Evolutionary conservation across 2,888 invertebrate species (phyloP).

Genomic region (Deilephila elpenor): DNA sequence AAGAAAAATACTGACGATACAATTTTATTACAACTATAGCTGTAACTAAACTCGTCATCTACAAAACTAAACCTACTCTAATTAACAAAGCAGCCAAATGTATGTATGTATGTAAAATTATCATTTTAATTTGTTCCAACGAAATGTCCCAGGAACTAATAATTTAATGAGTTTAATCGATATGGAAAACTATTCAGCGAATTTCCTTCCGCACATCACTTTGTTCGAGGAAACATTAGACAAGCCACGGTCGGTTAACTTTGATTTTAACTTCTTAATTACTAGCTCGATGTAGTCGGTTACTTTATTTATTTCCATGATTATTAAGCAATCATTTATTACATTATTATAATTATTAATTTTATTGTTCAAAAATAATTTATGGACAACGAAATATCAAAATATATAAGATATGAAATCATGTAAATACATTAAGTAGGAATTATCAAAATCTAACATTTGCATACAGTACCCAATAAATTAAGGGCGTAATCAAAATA

Average conservation of each 20-base stretch:
- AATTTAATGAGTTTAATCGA: conserved; percentile 15
- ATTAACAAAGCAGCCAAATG: neutral
- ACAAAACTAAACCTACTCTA: neutral
- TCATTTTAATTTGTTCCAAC: neutral
- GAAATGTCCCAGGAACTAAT: neutral
- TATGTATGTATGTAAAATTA: no score
- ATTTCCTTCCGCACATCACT: conserved; percentile 37
- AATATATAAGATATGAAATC: no score
- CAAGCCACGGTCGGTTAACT: conserved; percentile 46
- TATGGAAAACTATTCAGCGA: conserved; percentile 31
- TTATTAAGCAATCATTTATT: neutral
- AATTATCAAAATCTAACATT: no score
- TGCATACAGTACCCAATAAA: no score
- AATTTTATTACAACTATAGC: no score
- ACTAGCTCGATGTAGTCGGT: neutral
- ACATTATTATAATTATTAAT: neutral
- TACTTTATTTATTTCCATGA: neutral
- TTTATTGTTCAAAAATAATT: neutral
- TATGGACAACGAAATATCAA: neutral
- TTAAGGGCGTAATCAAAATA: no score
- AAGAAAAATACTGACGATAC: no score
- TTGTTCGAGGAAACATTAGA: conserved; percentile 39
- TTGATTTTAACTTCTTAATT: conserved; percentile 32
- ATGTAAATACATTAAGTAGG: no score
- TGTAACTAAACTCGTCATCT: neutral